Conservation (phyloP, 2,113 vertebrate species). For the Numida meleagris region DNA sequence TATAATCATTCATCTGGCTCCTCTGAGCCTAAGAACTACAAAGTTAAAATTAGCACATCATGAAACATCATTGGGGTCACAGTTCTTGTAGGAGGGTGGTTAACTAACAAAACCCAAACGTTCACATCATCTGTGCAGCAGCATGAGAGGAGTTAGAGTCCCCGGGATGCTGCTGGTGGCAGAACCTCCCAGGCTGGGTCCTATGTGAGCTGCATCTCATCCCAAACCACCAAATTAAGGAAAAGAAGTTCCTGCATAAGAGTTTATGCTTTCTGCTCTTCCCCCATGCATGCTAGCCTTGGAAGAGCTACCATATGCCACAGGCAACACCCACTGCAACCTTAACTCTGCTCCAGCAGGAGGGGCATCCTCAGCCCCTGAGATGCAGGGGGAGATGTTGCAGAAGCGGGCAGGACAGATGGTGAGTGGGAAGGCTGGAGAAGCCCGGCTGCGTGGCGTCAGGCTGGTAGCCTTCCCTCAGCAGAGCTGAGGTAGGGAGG, state of each 20-base stretch:
- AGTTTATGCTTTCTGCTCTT: neutral
- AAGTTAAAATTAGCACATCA: conserved; percentile 6
- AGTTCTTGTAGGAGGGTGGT: neutral
- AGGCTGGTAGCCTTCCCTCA: neutral
- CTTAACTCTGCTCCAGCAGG: neutral
- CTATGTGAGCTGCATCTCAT: rapidly evolving
- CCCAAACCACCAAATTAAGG: neutral
- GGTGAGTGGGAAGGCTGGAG: conserved; percentile 13
- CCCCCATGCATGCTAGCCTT: neutral
- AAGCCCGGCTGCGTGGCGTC: rapidly evolving
- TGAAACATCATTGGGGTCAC: conserved; percentile 5
- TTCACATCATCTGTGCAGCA: neutral
- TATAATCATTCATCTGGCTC: neutral
- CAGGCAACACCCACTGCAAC: neutral
- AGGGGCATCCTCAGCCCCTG: neutral
- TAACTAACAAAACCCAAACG: neutral
- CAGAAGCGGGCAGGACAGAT: neutral
- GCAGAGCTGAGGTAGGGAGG: neutral
- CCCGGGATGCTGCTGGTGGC: neutral
- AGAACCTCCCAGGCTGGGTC: rapidly evolving
- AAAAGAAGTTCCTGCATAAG: neutral
- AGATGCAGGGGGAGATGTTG: neutral
- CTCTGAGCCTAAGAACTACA: conserved; percentile 28
- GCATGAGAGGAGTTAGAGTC: neutral
- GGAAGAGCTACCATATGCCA: neutral